Evolutionary conservation across 2,888 invertebrate species (phyloP).

Genomic region (Acronicta leporina): DNA sequence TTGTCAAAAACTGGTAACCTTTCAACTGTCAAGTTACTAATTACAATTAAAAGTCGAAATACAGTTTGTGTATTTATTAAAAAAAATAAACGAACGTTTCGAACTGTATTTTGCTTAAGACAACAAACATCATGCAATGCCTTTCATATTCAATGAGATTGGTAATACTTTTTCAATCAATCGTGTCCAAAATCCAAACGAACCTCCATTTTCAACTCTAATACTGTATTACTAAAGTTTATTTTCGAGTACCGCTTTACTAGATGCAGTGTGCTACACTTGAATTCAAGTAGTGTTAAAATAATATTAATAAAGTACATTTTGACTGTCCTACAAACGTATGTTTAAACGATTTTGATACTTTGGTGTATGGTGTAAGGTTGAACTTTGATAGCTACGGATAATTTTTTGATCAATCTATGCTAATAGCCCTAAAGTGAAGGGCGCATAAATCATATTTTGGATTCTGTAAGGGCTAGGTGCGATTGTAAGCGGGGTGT

Average conservation of each 20-base stretch:
- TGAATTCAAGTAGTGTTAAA: constrained; percentile 2
- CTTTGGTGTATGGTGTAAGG: neutral
- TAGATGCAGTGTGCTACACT: neutral
- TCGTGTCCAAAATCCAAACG: neutral
- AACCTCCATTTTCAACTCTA: constrained; percentile 1
- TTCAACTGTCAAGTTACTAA: too few species aligned
- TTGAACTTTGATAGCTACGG: constrained; percentile 3
- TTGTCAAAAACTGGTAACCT: too few species aligned
- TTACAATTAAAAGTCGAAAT: too few species aligned
- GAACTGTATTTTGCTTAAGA: neutral
- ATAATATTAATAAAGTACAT: neutral
- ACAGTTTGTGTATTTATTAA: too few species aligned
- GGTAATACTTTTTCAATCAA: constrained; percentile 15
- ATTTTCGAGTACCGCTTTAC: neutral
- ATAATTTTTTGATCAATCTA: constrained; percentile 11
- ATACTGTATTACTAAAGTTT: accelerated
- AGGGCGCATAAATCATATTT: constrained; percentile 43
- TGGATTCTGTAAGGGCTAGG: constrained; percentile 23
- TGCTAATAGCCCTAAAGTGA: constrained; percentile 25
- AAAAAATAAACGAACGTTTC: too few species aligned
- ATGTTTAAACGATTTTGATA: constrained; percentile 11
- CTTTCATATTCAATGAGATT: neutral
- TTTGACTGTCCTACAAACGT: neutral
- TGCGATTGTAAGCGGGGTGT: constrained; percentile 19
- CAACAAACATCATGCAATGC: neutral